A percentile compares a stretch with the other conserved stretches of the same genome.
phyloP scores from a whole-genome alignment of 2,888 invertebrate genomes.

The Diarsia dahlii region DNA sequence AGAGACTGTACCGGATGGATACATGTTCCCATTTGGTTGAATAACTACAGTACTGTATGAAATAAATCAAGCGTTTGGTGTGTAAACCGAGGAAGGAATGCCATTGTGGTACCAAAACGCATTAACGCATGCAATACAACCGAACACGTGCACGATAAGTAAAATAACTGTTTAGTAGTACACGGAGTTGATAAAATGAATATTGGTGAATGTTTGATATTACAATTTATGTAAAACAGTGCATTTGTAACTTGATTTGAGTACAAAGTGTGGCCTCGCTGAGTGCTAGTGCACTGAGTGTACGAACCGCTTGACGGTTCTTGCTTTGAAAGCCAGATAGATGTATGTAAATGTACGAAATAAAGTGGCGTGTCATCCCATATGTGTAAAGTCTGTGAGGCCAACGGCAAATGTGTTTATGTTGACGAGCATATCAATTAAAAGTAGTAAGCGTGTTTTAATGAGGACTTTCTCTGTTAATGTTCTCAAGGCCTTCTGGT shows the following conservation, averaged over 20 bases:
- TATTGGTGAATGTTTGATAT: conserved; percentile 17
- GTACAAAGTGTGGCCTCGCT: conserved; percentile 36
- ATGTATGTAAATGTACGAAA: conserved; percentile 31
- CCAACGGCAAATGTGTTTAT: conserved; percentile 39
- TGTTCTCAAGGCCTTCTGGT: conserved; percentile 48
- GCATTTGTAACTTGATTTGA: conserved; percentile 17
- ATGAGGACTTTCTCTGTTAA: conserved; percentile 59
- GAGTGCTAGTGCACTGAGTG: conserved; percentile 44
- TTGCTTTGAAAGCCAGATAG: conserved; percentile 28
- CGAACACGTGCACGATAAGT: conserved; percentile 65
- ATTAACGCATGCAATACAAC: conserved; percentile 48
- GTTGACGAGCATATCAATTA: conserved; percentile 55
- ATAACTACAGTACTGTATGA: conserved; percentile 48
- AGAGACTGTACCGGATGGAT: conserved; percentile 32
- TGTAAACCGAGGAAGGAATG: conserved; percentile 56
- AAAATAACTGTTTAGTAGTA: conserved; percentile 37
- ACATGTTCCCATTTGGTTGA: conserved; percentile 42
- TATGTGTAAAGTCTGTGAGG: conserved; percentile 35
- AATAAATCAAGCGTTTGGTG: conserved; percentile 55
- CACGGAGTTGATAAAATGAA: conserved; percentile 37
- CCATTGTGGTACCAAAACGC: conserved; percentile 62
- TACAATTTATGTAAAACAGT: conserved; percentile 19
- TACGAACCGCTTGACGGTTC: conserved; percentile 25
- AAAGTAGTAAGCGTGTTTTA: conserved; percentile 44
- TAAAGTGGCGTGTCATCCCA: conserved; percentile 36